Evolutionary conservation across 2,113 vertebrate species (phyloP), one percentile per base, ranked within the genome.

Genomic region (Chloropsis cyanopogon): DNA sequence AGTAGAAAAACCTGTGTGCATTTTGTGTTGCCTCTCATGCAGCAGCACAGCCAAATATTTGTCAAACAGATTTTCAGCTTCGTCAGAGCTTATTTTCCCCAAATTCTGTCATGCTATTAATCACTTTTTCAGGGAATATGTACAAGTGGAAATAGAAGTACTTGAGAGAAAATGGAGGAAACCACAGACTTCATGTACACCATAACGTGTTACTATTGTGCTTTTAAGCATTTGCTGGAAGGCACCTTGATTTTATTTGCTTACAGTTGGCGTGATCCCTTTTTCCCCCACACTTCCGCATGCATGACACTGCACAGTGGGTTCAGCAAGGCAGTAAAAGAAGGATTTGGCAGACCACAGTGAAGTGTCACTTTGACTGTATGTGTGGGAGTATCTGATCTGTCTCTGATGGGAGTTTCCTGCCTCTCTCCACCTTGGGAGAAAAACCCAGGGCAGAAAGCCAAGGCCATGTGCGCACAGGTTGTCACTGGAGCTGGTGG

Each of bases 211-310:
- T 68, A 6, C 25, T 59, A 11, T 64, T 72, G 16, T 52, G 18
- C 15, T 75, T 88, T 76, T 49, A 66, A 56, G 37, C 15, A 10
- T 41, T 33, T 17, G 14, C 29, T 77, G 20, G 42, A 69, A 79
- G 56, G 37, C 20, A 65, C 37, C 9, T 70, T 28, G 15, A 60
- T n/a, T 86, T 54, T 60, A 23, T 60, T 65, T 89, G 22, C 41
- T 37, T 28, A 47, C 26, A 16, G 35, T 31, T 79, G 42, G 6
- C 11, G 7, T 8, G 4, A 37, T 22, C 17, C 50, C 33, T 63
- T 65, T 29, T 14, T 10, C 2, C 20, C 42, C 7, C 2, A 0
- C 3, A 12, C 24, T 41, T 85, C 59, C 0, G 0, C 0, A 0
- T 54, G 19, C 15, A 1, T 31, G 54, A 24, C 71, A 31, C 3